Evolutionary conservation across 1,140 invertebrate species (phyloP), one percentile per base, ranked within the genome.

Genomic region (Diabrotica virgifera): DNA sequence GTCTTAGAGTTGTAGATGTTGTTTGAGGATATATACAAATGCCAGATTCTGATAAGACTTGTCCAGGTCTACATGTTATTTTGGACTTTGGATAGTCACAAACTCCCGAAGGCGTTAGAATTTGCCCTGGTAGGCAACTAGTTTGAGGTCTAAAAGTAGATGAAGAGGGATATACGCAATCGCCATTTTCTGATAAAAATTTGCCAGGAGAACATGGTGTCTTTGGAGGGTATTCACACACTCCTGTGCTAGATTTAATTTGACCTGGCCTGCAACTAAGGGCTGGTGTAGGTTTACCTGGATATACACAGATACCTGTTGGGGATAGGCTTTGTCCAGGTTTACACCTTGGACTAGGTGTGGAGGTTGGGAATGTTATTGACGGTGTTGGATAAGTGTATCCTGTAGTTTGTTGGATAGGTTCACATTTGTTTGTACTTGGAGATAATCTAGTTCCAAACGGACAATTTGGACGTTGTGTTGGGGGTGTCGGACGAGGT

Each of bases 311-410:
- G 11, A 10, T 35, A 0, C 14, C 6, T 14, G n/a, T 10, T 0
- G 24, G 53, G 36, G 9, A 24, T 14, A 24, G 9, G 10, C 13
- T 55, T 55, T 55, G 53, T 55, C 53, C 36, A 38, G 38, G 9
- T 51, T 14, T 65, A 4, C 40, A 13, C 24, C 6, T 24, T 24
- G 10, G 61, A 5, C 52, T 51, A 54, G 65, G 59, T 7, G 53
- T 57, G 24, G 24, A 4, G 37, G 56, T 54, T 6, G 37, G 14
- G 52, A 67, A 67, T n/a, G 61, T 56, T 54, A 67, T 37, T 60
- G 55, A 38, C 2, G 66, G 66, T 9, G 61, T 63, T 24, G 66
- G 56, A 46, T 68, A 68, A 5, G 57, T 64, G 11, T 61, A 64
- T 12, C 58, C 62, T 38, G 65, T 67, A 14, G 59, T 37, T n/a